Base-by-base conservation (phyloP, 2,113 vertebrate species). In the Nestor notabilis region DNA sequence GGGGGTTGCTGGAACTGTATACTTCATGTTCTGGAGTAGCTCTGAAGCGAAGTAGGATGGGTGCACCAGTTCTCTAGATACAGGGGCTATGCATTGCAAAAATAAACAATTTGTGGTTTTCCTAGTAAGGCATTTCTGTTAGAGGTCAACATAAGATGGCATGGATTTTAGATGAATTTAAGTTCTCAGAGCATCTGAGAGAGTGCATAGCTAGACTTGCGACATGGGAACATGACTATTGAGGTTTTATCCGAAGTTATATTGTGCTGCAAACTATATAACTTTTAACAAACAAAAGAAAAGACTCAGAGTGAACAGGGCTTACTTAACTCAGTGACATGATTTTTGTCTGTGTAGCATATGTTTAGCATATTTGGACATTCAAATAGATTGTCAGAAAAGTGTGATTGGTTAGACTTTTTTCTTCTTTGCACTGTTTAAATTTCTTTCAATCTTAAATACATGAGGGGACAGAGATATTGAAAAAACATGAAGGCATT, bases 161-260 rank as follows among this genome's bases (percentile, higher is more conserved):
- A 70, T 93, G 64, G 93, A 93, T 92, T 94, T 75, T 68, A 93
- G 55, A 90, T 86, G 10, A 63, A 70, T 81, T 66, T 50, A 43
- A 58, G 71, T 94, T 91, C 37, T 63, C 76, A 60, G 53, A 56
- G 64, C 17, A 13, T 70, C 47, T 82, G 65, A 72, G 58, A 24
- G 31, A 88, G 69, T 52, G 46, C 71, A 31, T 55, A 90, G 65
- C 28, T 24, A 53, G 66, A 28, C 24, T 91, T 83, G 35, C n/a
- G 77, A 25, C 70, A n/a, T 66, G 74, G 78, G 78, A 85, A 43
- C 31, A 7, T 56, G 56, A 72, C 70, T 96, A 90, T 44, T 0
- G 9, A 94, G n/a, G n/a, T 80, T 96, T 88, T 50, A 63, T 53
- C 76, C 69, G 70, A 81, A 86, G 53, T 72, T 72, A n/a, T 18